These are phyloP conservation scores for Rhingia campestris DNA, from an alignment of 2,888 invertebrate genomes.

Conservation along the genomic window DNA sequence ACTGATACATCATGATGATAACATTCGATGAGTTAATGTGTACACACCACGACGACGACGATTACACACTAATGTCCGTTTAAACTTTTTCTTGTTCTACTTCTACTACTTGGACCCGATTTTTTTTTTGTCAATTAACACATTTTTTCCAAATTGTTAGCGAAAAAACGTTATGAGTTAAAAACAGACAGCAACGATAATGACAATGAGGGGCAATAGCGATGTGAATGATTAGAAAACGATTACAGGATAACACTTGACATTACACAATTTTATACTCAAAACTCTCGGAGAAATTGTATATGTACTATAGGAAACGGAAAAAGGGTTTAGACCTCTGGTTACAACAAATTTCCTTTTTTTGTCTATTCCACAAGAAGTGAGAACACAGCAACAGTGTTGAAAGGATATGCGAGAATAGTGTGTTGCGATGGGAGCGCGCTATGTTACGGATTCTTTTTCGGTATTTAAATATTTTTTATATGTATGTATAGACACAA, in stretches of 20 bases:
- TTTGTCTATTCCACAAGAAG: conserved; percentile 58
- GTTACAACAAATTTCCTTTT: conserved; percentile 42
- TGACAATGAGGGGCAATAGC: conserved; percentile 37
- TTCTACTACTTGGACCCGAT: conserved; percentile 35
- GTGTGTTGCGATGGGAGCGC: conserved; percentile 60
- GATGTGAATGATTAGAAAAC: conserved; percentile 55
- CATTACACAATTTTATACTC: conserved; percentile 67
- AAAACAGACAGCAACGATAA: conserved; percentile 5
- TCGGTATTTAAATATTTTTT: conserved; percentile 49
- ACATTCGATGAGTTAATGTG: conserved; percentile 63
- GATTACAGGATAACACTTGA: conserved; percentile 60
- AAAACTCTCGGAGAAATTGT: conserved; percentile 36
- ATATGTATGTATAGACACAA: conserved; percentile 18
- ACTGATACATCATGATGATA: conserved; percentile 55
- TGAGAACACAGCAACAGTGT: conserved; percentile 74
- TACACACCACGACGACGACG: conserved; percentile 61
- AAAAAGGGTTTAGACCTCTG: conserved; percentile 35
- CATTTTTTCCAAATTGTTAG: conserved; percentile 18
- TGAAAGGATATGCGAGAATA: conserved; percentile 71
- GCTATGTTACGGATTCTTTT: conserved; percentile 62
- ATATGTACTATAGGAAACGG: conserved; percentile 34
- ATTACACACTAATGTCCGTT: conserved; percentile 12
- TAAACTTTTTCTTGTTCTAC: conserved; percentile 7
- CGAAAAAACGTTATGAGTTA: not conserved
- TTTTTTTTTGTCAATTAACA: conserved; percentile 10